Percentiles rank a stretch among this genome's conserved stretches.
Conservation (phyloP, 2,113 vertebrate species). For the Ranitomeya variabilis region DNA sequence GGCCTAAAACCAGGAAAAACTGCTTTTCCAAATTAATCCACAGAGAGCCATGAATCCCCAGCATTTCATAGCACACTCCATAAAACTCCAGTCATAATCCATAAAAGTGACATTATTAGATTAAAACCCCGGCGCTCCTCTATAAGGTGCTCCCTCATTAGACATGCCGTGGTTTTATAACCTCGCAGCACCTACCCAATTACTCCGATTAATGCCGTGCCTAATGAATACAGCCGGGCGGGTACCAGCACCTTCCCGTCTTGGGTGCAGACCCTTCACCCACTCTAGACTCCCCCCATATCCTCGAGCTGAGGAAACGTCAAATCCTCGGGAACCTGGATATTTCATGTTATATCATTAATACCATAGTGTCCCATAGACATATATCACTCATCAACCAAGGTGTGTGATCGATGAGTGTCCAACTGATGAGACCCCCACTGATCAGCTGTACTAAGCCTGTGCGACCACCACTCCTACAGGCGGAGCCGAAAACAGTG, state of each 20-base stretch:
- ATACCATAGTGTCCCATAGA: too few species aligned
- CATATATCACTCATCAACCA: too few species aligned
- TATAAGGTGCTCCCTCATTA: conserved; percentile 65
- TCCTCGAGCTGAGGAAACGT: too few species aligned
- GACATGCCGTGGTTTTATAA: conserved; percentile 69
- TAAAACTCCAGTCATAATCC: conserved; percentile 69
- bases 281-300: neutral
- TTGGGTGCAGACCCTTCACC: conserved; percentile 40
- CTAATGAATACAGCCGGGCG: conserved; percentile 65
- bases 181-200: conserved; percentile 67
- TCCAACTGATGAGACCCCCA: too few species aligned
- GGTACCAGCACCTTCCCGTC: conserved; percentile 67
- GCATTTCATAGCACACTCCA: conserved; percentile 72
- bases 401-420: too few species aligned
- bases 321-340: neutral
- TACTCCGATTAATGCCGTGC: conserved; percentile 67
- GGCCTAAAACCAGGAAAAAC: conserved; percentile 71
- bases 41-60: conserved; percentile 70
- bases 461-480: too few species aligned
- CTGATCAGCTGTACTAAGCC: too few species aligned
- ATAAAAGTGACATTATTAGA: conserved; percentile 74
- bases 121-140: conserved; percentile 68
- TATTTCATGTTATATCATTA: neutral
- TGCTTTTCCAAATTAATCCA: conserved; percentile 70
- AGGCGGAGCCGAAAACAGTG: too few species aligned